These are phyloP conservation scores for Rattus norvegicus DNA, from an alignment of 2,113 vertebrate species.

Conservation along the genomic window DNA sequence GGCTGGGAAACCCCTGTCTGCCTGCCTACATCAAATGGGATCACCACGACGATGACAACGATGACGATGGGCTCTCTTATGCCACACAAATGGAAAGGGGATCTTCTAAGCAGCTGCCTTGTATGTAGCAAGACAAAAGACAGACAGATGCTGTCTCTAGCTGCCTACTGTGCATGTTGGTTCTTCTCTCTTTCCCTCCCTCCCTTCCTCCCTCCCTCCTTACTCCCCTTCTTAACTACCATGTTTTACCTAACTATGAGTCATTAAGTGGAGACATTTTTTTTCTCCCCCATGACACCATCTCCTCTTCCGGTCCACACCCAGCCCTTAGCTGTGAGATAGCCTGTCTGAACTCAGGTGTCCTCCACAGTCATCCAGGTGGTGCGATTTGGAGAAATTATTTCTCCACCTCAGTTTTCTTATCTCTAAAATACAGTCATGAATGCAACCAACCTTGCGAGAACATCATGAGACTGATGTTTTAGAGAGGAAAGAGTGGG, in stretches of 20 bases:
- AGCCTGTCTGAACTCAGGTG: neutral
- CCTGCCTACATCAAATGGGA: neutral
- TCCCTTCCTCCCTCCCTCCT: no score
- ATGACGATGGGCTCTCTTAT: neutral
- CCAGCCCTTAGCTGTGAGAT: neutral
- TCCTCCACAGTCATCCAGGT: neutral
- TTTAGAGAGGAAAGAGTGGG: neutral
- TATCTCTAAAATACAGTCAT: neutral
- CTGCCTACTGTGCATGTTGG: neutral
- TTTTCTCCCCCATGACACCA: neutral
- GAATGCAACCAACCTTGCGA: neutral
- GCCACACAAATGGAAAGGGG: neutral
- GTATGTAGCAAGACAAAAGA: neutral
- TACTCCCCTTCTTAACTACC: neutral
- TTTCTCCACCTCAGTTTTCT: neutral
- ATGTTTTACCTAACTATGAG: neutral
- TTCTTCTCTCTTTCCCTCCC: neutral
- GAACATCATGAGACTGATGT: neutral
- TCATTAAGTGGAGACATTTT: accelerated
- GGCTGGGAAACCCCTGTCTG: neutral
- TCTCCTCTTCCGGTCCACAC: neutral
- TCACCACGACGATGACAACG: neutral
- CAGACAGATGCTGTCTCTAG: neutral
- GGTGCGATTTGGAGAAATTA: neutral
- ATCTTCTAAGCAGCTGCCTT: neutral